Conservation (phyloP, 2,888 invertebrate genomes). For the Luffia ferchaultella region DNA sequence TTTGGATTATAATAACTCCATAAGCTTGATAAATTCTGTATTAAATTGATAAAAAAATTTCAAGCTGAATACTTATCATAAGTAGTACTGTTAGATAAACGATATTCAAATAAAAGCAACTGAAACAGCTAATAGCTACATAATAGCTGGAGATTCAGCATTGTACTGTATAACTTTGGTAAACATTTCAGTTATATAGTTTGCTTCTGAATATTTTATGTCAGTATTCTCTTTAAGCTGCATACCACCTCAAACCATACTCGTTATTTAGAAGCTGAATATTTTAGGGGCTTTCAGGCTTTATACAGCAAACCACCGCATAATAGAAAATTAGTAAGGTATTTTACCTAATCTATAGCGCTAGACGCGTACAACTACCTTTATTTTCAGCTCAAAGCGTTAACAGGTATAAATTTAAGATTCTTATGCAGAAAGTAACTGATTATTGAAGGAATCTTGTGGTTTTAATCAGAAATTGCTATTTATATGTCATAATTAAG, state of each 20-base stretch:
- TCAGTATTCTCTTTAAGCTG: conserved; percentile 3
- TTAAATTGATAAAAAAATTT: conserved; percentile 2
- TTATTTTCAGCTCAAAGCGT: conserved; percentile 4
- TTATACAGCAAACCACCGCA: too few species aligned
- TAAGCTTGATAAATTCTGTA: conserved; percentile 6
- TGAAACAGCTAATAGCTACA: conserved; percentile 4
- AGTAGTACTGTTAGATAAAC: conserved; percentile 5
- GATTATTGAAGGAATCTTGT: conserved; percentile 4
- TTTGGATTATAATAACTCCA: conserved; percentile 4
- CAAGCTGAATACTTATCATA: conserved; percentile 5
- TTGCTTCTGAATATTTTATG: conserved; percentile 4
- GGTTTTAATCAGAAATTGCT: neutral
- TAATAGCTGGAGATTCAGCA: conserved; percentile 5
- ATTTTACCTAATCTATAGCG: conserved; percentile 6
- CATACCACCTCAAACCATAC: neutral
- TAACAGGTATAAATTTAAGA: conserved; percentile 3
- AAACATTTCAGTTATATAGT: conserved; percentile 1
- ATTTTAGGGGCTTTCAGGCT: too few species aligned
- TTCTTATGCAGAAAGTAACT: conserved; percentile 5
- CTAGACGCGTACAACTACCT: conserved; percentile 5
- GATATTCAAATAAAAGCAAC: conserved; percentile 6
- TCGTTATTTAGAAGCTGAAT: conserved; percentile 1
- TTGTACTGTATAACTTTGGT: conserved; percentile 5
- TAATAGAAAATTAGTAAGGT: too few species aligned
- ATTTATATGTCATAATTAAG: neutral